A percentile compares a stretch with the other conserved stretches of the same genome.
These are phyloP conservation scores for Chironomus striatipennis DNA, from an alignment of 1,140 invertebrate species.

Conservation along the genomic window DNA sequence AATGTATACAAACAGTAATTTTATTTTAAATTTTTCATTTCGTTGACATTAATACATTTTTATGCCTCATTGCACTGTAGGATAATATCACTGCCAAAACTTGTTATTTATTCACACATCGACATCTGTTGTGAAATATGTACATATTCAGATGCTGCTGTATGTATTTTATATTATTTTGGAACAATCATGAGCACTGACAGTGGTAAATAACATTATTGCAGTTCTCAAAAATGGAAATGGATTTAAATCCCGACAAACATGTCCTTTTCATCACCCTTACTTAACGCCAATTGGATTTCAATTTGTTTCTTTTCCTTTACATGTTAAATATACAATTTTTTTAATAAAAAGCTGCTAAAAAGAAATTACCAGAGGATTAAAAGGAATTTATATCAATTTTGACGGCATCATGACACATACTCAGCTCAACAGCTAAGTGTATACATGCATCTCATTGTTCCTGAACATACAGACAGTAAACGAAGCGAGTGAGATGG, in stretches of 20 bases:
- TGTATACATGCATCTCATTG: neutral
- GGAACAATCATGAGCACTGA: too few relatives aligned
- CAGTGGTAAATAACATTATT: too few relatives aligned
- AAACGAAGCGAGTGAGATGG: too few relatives aligned
- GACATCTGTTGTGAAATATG: neutral
- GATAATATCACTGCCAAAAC: constrained; percentile 4
- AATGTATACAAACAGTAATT: neutral
- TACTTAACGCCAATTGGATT: constrained; percentile 1
- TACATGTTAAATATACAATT: too few relatives aligned
- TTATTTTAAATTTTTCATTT: too few relatives aligned
- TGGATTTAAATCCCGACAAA: neutral
- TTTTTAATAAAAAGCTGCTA: neutral
- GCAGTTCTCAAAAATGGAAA: neutral
- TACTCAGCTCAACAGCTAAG: too few relatives aligned
- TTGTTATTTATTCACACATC: constrained; percentile 9
- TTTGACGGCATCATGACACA: neutral
- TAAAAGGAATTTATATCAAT: constrained; percentile 1
- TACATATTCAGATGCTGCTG: too few relatives aligned
- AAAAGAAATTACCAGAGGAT: constrained; percentile 8
- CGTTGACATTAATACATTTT: constrained; percentile 8
- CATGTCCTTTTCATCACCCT: neutral
- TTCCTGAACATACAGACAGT: constrained; percentile 51
- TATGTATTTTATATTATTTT: too few relatives aligned
- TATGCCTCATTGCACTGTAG: neutral
- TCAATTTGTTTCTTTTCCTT: neutral